A percentile compares a stretch with the other conserved stretches of the same genome.
Evolutionary conservation across 2,888 invertebrate genomes (phyloP).

Genomic region (Meteorus cinctellus): DNA sequence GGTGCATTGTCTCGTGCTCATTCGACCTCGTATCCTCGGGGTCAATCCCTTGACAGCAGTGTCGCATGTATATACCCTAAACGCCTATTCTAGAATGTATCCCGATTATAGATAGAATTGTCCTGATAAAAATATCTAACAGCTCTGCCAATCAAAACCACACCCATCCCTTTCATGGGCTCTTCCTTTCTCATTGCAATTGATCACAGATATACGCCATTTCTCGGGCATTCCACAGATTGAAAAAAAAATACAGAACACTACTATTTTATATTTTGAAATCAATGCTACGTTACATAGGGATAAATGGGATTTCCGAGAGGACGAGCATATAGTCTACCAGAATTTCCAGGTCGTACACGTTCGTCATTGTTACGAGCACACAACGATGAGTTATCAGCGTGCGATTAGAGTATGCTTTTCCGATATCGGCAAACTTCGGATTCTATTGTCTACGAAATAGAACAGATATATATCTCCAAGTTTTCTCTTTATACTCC

Average conservation of each 20-base stretch:
- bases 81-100: background rate
- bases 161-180: background rate
- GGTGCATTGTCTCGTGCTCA: constrained; percentile 44
- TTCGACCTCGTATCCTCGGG: constrained; percentile 38
- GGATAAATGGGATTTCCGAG: constrained; percentile 25
- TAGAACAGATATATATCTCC: constrained; percentile 15
- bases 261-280: background rate
- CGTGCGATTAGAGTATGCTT: constrained; percentile 42
- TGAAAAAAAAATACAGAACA: background rate
- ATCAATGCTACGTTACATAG: constrained; percentile 14
- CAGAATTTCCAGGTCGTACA: constrained; percentile 11
- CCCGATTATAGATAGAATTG: background rate
- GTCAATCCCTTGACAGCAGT: constrained; percentile 28
- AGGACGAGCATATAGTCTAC: constrained; percentile 19
- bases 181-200: background rate
- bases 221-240: background rate
- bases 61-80: background rate
- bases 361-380: constrained; percentile 35
- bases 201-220: background rate
- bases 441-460: constrained; percentile 32
- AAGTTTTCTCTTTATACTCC: background rate
- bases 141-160: constrained; percentile 13
- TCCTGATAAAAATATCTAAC: constrained; percentile 9
- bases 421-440: constrained; percentile 42
- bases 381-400: constrained; percentile 46